Conservation (phyloP, 2,888 invertebrate genomes). For the Digitonthophagus gazella region DNA sequence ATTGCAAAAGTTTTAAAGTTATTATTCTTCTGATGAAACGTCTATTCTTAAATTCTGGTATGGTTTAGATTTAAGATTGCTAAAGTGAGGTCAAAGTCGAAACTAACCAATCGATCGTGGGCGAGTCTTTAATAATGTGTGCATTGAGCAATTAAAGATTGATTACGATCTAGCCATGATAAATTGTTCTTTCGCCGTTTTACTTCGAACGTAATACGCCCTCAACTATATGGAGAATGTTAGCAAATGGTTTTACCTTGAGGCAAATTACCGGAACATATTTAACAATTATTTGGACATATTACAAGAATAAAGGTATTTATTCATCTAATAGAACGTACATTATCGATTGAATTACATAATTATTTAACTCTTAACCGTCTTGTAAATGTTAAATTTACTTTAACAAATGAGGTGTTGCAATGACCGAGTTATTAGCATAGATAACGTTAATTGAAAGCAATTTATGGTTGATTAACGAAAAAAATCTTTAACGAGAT, state of each 20-base stretch:
- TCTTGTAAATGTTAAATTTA: background rate
- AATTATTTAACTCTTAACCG: background rate
- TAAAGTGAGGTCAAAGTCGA: too few species aligned
- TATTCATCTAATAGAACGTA: background rate
- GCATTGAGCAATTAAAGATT: constrained; percentile 1
- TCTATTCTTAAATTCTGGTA: too few species aligned
- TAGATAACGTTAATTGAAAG: background rate
- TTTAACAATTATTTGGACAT: background rate
- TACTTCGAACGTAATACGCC: background rate
- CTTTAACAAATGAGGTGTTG: background rate
- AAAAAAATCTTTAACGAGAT: too few species aligned
- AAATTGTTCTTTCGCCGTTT: constrained; percentile 7
- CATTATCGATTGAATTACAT: background rate
- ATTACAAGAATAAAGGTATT: background rate
- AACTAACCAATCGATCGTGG: constrained; percentile 4
- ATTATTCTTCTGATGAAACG: too few species aligned
- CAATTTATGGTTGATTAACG: background rate
- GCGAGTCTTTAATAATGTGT: constrained; percentile 8
- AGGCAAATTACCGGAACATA: background rate
- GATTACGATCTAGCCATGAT: constrained; percentile 9
- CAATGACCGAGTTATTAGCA: background rate
- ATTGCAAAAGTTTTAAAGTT: background rate
- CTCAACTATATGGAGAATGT: background rate
- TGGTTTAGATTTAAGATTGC: too few species aligned
- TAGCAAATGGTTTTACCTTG: background rate